These are phyloP conservation scores for Procambarus clarkii DNA, from an alignment of 1,140 invertebrate species.

Conservation along the genomic window DNA sequence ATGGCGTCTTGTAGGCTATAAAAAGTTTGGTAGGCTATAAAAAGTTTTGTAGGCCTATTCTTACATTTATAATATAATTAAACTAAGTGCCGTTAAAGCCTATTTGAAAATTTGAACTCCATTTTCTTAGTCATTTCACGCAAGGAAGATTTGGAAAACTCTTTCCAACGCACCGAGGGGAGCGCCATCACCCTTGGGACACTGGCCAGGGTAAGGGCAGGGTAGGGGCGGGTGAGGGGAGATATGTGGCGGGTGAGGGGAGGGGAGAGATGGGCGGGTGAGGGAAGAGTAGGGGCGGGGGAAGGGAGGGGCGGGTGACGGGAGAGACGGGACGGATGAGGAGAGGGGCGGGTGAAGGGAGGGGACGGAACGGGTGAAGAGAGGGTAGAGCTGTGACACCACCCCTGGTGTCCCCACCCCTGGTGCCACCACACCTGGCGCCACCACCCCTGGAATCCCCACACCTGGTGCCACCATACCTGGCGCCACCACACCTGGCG, in stretches of 20 bases:
- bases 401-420: no score
- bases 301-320: not conserved
- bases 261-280: slow-evolving; percentile 17
- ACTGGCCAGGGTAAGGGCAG: not conserved
- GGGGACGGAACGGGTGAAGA: not conserved
- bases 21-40: no score
- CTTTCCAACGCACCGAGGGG: slow-evolving; percentile 14
- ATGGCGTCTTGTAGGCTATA: not conserved
- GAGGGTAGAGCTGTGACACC: no score
- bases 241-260: not conserved
- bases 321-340: no score
- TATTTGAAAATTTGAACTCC: slow-evolving; percentile 62
- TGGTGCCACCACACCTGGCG: no score
- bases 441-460: no score
- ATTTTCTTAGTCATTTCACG: slow-evolving; percentile 67
- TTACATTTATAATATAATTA: slow-evolving; percentile 64
- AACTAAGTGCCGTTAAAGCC: slow-evolving; percentile 51
- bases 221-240: not conserved
- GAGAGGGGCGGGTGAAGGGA: not conserved
- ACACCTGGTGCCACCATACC: no score
- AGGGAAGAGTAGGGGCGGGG: not conserved
- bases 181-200: not conserved
- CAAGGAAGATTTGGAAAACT: slow-evolving; percentile 59
- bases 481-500: no score
- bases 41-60: slow-evolving; percentile 35